Base-by-base conservation (phyloP, 1,140 invertebrate species). In the Cyclargus thomasi region DNA sequence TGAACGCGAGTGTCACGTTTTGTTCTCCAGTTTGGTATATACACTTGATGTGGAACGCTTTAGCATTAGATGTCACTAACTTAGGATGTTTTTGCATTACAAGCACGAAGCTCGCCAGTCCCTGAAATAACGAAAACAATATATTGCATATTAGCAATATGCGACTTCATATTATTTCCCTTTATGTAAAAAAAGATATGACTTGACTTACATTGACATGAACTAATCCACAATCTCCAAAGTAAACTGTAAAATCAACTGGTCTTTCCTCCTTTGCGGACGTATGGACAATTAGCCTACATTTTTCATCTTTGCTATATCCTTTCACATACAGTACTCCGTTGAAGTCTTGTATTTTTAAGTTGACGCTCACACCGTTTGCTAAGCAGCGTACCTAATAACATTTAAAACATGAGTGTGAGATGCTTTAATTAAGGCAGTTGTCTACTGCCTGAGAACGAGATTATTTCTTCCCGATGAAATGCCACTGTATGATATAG, bases 11-110 rank as follows among this genome's bases (percentile, higher is more conserved):
- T 0, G 96, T 98, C 0, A 98, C 96, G 66, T 97, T 97, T 86
- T 97, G 96, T 86, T 98, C 97, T 68, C 97, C 97, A 1, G 97
- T 98, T 87, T 97, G 96, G 83, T 98, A 98, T 63, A 98, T 95
- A 86, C 97, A 98, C 86, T 97, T 97, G 62, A 98, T 97, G 84
- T 98, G 96, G 88, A 98, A 98, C 0, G 97, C 97, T 90, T 97
- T 96, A 1, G 97, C 97, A 76, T 97, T 97, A 81, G 96, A 97
- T 5, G 97, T 98, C n/a, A 98, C 95, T 4, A 98, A 90, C 92
- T 97, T 97, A 0, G 97, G 97, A 94, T 98, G 97, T 90, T 97
- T 98, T 80, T 98, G 97, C 79, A 98, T 97, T 10, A 98, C 97
- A 18, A 98, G 90, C 0, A 98, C 95, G 79, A 98, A 98, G 75